A percentile compares a stretch with the other conserved stretches of the same genome.
These are phyloP conservation scores for Ctenopoma kingsleyae DNA, from an alignment of 2,797 vertebrate genomes.

Conservation along the genomic window DNA sequence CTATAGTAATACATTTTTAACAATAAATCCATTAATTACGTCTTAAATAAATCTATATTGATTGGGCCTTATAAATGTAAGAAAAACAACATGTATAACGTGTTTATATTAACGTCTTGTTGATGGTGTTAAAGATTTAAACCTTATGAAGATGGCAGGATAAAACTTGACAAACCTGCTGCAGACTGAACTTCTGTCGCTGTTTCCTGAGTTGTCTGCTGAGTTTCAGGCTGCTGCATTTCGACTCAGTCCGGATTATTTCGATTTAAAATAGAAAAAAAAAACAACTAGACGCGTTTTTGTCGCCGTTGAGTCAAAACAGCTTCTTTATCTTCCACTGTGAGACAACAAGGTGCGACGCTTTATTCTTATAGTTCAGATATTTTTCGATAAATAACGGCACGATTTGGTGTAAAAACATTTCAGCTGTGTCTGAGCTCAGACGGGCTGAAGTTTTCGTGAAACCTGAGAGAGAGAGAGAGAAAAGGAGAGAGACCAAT, in stretches of 20 bases:
- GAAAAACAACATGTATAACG: too few species aligned
- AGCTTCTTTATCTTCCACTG: conserved; percentile 24
- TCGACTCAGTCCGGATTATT: conserved; percentile 28
- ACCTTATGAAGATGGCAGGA: not conserved
- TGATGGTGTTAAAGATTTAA: not conserved
- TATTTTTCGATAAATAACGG: conserved; percentile 3
- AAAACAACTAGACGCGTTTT: not conserved
- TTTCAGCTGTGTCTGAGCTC: conserved; percentile 25
- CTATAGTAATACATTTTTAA: not conserved
- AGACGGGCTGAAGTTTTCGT: conserved; percentile 50
- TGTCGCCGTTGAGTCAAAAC: conserved; percentile 37
- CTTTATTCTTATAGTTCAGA: conserved; percentile 9
- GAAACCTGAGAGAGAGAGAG: conserved; percentile 23
- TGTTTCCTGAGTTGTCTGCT: conserved; percentile 51
- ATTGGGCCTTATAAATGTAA: not conserved
- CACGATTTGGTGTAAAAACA: not conserved
- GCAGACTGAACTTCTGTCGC: conserved; percentile 59
- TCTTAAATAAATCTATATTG: not conserved
- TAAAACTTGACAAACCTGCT: conserved; percentile 44
- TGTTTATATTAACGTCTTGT: not conserved
- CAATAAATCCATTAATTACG: not conserved
- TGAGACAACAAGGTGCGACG: conserved; percentile 1
- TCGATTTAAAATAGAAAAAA: not conserved
- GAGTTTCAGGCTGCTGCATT: conserved; percentile 78
- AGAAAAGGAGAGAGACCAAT: conserved; percentile 47